Base-by-base conservation (phyloP, 2,113 vertebrate species). In the Neolamprologus longior region DNA sequence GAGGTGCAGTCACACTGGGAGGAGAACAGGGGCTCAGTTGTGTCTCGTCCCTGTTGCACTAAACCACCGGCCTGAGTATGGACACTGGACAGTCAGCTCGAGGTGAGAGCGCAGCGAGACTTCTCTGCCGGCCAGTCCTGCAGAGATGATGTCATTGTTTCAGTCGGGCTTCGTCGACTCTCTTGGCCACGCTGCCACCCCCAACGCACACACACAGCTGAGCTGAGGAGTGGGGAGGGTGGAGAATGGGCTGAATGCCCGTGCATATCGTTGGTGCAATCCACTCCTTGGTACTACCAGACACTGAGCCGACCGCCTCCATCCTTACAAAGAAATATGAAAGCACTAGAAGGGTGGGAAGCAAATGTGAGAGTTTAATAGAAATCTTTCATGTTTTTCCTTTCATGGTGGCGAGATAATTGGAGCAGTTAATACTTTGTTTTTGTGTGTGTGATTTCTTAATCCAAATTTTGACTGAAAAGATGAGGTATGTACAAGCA, bases 71-170 rank as follows among this genome's bases (percentile, higher is more conserved):
- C 57, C 66, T 57, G 50, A 24, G 40, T 82, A 71, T 19, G 88
- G 85, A 84, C 86, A 80, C 80, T 71, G 47, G 83, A 86, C 53
- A 85, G 79, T 90, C 79, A 15, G 63, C 6, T 87, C 55, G 79
- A 80, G 37, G 5, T 33, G 61, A 66, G 61, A 57, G 81, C 1
- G 12, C 82, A 73, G 61, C 45, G 58, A 83, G 84, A 40, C 80
- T 26, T 86, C 73, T 13, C 35, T 61, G 82, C 66, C 57, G 90
- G 91, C 93, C 93, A 93, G 93, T 94, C 90, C 95, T 96, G 94
- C 96, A 96, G 93, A 91, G 95, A 94, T 96, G 96, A 96, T 95
- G 95, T 96, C 95, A 96, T 95, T 86, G 90, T 92, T 93, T 86
- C 71, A 91, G 88, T 45, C 73, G 19, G 80, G 55, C 68, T 47